These are phyloP conservation scores for Amphipyra berbera DNA, from an alignment of 2,888 invertebrate genomes.

Conservation along the genomic window DNA sequence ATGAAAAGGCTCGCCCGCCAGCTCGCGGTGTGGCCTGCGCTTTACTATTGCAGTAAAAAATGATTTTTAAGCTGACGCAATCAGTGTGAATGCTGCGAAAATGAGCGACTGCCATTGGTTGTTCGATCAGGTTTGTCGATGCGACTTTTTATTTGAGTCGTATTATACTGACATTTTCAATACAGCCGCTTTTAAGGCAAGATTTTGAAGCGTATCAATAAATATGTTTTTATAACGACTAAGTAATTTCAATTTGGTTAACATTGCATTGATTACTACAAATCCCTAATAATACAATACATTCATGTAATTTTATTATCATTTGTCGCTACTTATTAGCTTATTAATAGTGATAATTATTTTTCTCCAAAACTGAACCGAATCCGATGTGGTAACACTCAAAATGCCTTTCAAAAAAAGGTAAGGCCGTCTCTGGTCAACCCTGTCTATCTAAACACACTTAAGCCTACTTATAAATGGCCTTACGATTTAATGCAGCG, in stretches of 20 bases:
- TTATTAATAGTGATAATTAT: constrained; percentile 10
- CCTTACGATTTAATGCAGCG: constrained; percentile 7
- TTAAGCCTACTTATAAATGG: constrained; percentile 32
- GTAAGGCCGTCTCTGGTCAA: constrained; percentile 58
- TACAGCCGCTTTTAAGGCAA: constrained; percentile 46
- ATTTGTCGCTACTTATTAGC: too few species aligned
- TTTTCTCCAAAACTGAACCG: constrained; percentile 23
- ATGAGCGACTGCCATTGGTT: too few species aligned
- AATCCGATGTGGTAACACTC: constrained; percentile 26
- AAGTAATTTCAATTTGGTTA: constrained; percentile 14
- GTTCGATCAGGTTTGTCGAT: too few species aligned
- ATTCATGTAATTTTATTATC: constrained; percentile 37
- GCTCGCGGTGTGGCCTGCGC: too few species aligned
- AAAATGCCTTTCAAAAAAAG: constrained; percentile 50
- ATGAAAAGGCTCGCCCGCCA: too few species aligned
- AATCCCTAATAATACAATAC: constrained; percentile 32
- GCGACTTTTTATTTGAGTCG: too few species aligned
- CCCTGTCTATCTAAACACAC: constrained; percentile 53
- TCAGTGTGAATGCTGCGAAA: too few species aligned
- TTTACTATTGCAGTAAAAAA: too few species aligned
- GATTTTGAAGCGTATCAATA: constrained; percentile 30
- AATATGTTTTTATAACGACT: constrained; percentile 3
- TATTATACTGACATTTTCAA: constrained; percentile 23
- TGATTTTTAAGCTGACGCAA: too few species aligned
- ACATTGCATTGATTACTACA: constrained; percentile 40